Conservation (phyloP, 2,888 invertebrate genomes). For the Xestia ashworthii region DNA sequence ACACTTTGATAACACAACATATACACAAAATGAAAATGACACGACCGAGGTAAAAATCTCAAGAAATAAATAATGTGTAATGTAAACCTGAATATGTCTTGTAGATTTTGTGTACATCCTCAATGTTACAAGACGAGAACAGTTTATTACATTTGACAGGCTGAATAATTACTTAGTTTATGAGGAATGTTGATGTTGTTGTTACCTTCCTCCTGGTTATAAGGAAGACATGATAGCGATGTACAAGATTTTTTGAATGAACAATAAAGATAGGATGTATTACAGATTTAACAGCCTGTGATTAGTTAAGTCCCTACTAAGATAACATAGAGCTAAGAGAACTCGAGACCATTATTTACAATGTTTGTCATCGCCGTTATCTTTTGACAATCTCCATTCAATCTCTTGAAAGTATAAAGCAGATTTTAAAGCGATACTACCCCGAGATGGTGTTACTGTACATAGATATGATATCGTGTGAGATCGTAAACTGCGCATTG, state of each 20-base stretch:
- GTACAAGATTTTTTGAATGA: not conserved
- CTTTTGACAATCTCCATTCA: conserved; percentile 33
- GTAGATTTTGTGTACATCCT: conserved; percentile 21
- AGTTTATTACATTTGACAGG: conserved; percentile 5
- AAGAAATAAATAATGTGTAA: conserved; percentile 13
- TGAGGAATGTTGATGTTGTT: conserved; percentile 17
- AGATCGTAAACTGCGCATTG: conserved; percentile 52
- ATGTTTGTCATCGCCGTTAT: conserved; percentile 15
- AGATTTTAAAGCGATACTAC: conserved; percentile 49
- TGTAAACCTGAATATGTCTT: conserved; percentile 5
- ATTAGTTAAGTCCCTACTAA: not conserved
- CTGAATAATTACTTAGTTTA: not conserved
- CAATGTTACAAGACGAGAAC: conserved; percentile 3
- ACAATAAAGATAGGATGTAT: not conserved
- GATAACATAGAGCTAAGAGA: no score
- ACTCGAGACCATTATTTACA: not conserved
- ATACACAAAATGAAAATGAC: not conserved
- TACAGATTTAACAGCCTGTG: not conserved
- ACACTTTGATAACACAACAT: conserved; percentile 16
- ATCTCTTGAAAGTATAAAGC: conserved; percentile 39
- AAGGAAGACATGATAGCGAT: not conserved
- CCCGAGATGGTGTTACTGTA: conserved; percentile 2
- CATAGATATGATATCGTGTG: conserved; percentile 27
- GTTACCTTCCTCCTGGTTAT: conserved; percentile 8
- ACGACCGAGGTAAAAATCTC: conserved; percentile 5